Percentiles rank a stretch among this genome's conserved stretches.
phyloP scores from a whole-genome alignment of 2,888 invertebrate genomes.

The Chrysotoxum bicinctum region DNA sequence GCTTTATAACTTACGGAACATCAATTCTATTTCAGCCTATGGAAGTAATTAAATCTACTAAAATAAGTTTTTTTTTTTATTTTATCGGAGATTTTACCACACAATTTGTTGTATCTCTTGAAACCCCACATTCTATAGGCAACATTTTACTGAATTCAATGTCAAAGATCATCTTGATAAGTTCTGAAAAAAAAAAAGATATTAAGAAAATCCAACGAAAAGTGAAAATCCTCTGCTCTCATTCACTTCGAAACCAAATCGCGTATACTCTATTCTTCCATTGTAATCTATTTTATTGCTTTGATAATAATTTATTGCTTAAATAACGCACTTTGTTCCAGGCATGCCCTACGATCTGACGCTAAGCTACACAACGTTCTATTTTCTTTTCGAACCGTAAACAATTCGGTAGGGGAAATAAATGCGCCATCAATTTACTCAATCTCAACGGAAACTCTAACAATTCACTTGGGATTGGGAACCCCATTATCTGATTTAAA shows the following conservation, averaged over 20 bases:
- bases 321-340: conserved; percentile 22
- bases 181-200: not conserved
- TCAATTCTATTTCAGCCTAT: too few relatives aligned
- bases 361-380: not conserved
- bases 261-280: not conserved
- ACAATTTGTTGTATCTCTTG: not conserved
- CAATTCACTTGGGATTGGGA: conserved; percentile 43
- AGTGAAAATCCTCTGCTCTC: not conserved
- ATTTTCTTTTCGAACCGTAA: conserved; percentile 12
- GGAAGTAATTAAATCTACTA: too few relatives aligned
- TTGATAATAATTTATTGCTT: conserved; percentile 55
- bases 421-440: conserved; percentile 34
- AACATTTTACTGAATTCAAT: not conserved
- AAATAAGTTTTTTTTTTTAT: not conserved
- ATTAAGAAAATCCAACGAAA: conserved; percentile 20
- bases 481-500: conserved; percentile 40
- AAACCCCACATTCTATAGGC: not conserved
- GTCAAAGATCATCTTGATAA: conserved; percentile 40
- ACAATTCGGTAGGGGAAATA: conserved; percentile 38
- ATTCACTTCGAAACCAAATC: not conserved
- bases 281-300: conserved; percentile 43
- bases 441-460: conserved; percentile 56
- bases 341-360: conserved; percentile 19
- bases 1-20: too few relatives aligned
- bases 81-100: not conserved